Conservation (phyloP, 2,797 vertebrate genomes). For the Eupleurogrammus muticus region DNA sequence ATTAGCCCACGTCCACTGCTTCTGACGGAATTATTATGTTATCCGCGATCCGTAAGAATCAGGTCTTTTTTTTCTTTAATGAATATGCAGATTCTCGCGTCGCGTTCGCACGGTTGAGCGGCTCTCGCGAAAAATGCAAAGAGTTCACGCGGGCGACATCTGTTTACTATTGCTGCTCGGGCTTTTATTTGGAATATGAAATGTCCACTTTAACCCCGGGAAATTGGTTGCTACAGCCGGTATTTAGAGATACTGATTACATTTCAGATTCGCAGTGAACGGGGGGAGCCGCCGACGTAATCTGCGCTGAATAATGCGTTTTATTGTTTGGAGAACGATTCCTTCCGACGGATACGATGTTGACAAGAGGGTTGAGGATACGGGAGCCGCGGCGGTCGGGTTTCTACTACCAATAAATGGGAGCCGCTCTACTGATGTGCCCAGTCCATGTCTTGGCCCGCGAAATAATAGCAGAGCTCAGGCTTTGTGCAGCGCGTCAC, state of each 20-base stretch:
- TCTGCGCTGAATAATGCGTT: slow-evolving; percentile 60
- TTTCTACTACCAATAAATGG: slow-evolving; percentile 41
- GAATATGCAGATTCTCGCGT: slow-evolving; percentile 64
- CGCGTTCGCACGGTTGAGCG: slow-evolving; percentile 56
- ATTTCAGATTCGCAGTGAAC: slow-evolving; percentile 69
- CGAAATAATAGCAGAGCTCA: slow-evolving; percentile 48
- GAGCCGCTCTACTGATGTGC: slow-evolving; percentile 39
- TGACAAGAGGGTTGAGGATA: slow-evolving; percentile 52
- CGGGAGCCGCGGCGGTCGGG: slow-evolving; percentile 33
- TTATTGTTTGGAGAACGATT: slow-evolving; percentile 43
- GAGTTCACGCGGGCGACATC: slow-evolving; percentile 51
- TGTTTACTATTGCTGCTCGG: slow-evolving; percentile 57
- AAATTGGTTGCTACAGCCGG: slow-evolving; percentile 52
- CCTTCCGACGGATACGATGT: slow-evolving; percentile 15
- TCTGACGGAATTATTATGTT: slow-evolving; percentile 55
- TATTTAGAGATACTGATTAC: slow-evolving; percentile 68
- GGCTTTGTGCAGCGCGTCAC: slow-evolving; percentile 63
- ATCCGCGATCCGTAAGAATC: slow-evolving; percentile 60
- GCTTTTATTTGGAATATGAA: slow-evolving; percentile 58
- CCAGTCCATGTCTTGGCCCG: slow-evolving; percentile 26
- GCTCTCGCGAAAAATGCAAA: slow-evolving; percentile 28
- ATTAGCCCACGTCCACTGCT: slow-evolving; percentile 62
- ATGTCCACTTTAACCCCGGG: slow-evolving; percentile 55
- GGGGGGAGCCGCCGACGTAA: slow-evolving; percentile 60
- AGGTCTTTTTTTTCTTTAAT: slow-evolving; percentile 48